Percentiles rank a stretch among this genome's conserved stretches.
phyloP scores from a whole-genome alignment of 2,113 vertebrate genomes.

The Polypterus senegalus region DNA sequence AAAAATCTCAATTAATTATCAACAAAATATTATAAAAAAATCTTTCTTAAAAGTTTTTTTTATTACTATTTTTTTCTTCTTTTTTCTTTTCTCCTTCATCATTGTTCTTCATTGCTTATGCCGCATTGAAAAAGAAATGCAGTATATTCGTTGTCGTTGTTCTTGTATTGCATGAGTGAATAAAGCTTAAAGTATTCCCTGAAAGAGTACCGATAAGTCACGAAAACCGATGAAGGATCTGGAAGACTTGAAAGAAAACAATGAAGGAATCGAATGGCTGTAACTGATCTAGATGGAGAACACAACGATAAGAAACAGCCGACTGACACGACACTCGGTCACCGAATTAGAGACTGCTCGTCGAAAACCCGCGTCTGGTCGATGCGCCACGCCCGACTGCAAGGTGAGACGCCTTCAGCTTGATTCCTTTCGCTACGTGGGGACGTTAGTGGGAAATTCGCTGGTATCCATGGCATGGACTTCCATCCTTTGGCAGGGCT shows the following conservation, averaged over 20 bases:
- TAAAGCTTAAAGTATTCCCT: slow-evolving; percentile 82
- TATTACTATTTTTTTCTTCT: no score
- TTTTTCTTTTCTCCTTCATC: slow-evolving; percentile 54
- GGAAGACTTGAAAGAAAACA: slow-evolving; percentile 76
- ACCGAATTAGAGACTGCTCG: slow-evolving; percentile 59
- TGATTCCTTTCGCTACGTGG: slow-evolving; percentile 57
- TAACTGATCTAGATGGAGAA: slow-evolving; percentile 69
- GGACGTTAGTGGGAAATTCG: slow-evolving; percentile 59
- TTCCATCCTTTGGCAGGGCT: slow-evolving; percentile 92
- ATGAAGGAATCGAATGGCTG: slow-evolving; percentile 70
- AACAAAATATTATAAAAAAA: slow-evolving; percentile 71
- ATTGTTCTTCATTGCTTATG: slow-evolving; percentile 70
- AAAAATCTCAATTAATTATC: slow-evolving; percentile 77
- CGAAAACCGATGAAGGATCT: slow-evolving; percentile 67
- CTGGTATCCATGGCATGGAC: slow-evolving; percentile 84
- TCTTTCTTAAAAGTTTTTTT: slow-evolving; percentile 56
- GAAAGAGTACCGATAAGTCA: slow-evolving; percentile 67
- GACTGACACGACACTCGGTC: slow-evolving; percentile 46
- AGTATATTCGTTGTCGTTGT: slow-evolving; percentile 58
- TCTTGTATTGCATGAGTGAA: slow-evolving; percentile 81
- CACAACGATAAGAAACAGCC: slow-evolving; percentile 63
- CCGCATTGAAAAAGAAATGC: slow-evolving; percentile 66
- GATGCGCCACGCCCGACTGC: slow-evolving; percentile 42
- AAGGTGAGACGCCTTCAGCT: slow-evolving; percentile 51
- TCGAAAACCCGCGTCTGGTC: slow-evolving; percentile 60